Evolutionary conservation across 2,888 invertebrate species (phyloP), one percentile per base, ranked within the genome.

Genomic region (Tetranychus piercei): DNA sequence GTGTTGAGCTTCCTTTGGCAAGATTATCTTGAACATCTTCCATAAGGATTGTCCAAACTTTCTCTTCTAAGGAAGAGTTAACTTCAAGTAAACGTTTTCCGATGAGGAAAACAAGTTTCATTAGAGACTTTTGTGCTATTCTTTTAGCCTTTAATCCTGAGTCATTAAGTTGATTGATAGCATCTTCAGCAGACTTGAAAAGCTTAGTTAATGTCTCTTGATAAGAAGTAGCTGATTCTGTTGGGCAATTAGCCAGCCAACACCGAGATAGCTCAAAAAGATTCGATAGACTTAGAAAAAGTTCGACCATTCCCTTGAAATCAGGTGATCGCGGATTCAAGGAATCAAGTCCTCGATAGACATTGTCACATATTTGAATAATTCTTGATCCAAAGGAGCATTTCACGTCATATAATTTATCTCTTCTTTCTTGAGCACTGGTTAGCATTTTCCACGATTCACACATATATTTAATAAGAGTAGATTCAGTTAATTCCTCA

Each of bases 1-100:
- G 69, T 20, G 69, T 69, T 23, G 69, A 69, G 22, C 69, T 69
- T 20, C 69, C 69, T 69, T 69, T 69, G 22, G 34, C 69, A 9
- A 69, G 34, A 22, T 69, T 69, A 69, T 69, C 69, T 23, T 20
- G 34, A 69, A 69, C 69, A 9, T 23, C 20, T 69, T 69, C 69
- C 20, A 23, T 22, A 5, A 69, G 34, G 8, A 23, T 69, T 11
- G 9, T 22, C 69, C 69, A 69, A 69, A 69, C 20, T 20, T 11
- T 20, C 22, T 69, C 69, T 11, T 69, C 69, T 22, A 69, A 69
- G 6, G 69, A 69, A 20, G 69, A 18, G 34, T 69, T 69, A 69
- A 69, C 20, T 20, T 69, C 69, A 11, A 69, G 69, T 23, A 69
- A 23, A 6, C 69, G 18, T 69, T 69, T 69, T 20, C 69, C 69